phyloP scores from a whole-genome alignment of 2,888 invertebrate genomes.

The Leucania comma region DNA sequence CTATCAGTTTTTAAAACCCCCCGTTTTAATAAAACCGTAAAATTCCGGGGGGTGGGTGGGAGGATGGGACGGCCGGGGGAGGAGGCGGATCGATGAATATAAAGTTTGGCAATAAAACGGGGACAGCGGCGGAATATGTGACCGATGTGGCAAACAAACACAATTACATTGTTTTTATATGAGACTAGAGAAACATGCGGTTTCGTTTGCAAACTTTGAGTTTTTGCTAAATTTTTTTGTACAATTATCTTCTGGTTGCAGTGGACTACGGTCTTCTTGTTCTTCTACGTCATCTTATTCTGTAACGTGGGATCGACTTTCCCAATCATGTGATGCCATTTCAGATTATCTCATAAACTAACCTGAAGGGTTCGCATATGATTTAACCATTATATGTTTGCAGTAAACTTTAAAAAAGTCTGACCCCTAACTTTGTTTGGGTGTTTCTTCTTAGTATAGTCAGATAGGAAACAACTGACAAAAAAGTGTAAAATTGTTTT shows the following conservation, averaged over 20 bases:
- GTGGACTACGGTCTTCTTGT: too few relatives aligned
- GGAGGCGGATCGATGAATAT: slow-evolving; percentile 56
- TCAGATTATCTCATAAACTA: too few relatives aligned
- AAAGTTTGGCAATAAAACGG: slow-evolving; percentile 63
- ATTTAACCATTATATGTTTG: too few relatives aligned
- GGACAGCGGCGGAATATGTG: slow-evolving; percentile 45
- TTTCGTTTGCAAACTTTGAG: not conserved
- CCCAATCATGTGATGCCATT: too few relatives aligned
- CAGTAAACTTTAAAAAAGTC: too few relatives aligned
- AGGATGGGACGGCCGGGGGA: slow-evolving; percentile 3
- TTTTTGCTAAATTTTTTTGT: not conserved
- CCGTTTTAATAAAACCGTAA: slow-evolving; percentile 64
- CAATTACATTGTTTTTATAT: slow-evolving; percentile 53
- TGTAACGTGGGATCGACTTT: too few relatives aligned
- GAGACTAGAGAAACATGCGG: slow-evolving; percentile 7
- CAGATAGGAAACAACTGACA: too few relatives aligned
- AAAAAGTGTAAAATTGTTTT: too few relatives aligned
- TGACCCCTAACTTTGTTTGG: too few relatives aligned
- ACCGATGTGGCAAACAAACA: slow-evolving; percentile 54
- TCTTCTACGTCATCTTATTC: too few relatives aligned
- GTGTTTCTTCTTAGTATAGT: too few relatives aligned
- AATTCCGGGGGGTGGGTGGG: slow-evolving; percentile 48
- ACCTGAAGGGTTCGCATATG: too few relatives aligned
- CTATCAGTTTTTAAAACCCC: slow-evolving; percentile 32
- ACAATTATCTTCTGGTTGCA: not conserved